A percentile compares a stretch with the other conserved stretches of the same genome.
Conservation (phyloP, 1,140 invertebrate genomes). For the Agrypnia vestita region DNA sequence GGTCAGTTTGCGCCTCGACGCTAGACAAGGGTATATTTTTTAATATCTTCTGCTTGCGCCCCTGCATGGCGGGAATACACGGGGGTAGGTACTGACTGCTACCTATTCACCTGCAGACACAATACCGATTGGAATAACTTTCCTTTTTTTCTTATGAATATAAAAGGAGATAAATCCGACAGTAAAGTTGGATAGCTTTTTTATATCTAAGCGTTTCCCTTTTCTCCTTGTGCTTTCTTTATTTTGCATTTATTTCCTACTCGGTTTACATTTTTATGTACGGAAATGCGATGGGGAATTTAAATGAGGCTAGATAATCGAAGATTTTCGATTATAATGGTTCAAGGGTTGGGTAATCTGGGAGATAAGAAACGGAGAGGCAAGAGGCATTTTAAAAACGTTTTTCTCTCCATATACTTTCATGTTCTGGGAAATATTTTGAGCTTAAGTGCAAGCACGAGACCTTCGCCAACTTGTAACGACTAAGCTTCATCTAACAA, state of each 20-base stretch:
- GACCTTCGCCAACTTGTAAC: background rate
- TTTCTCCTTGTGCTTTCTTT: constrained; percentile 57
- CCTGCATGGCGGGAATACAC: background rate
- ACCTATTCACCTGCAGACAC: constrained; percentile 56
- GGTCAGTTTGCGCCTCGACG: no score
- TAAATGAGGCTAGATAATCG: constrained; percentile 61
- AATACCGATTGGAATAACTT: constrained; percentile 61
- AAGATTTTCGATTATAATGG: constrained; percentile 57
- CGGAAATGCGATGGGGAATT: constrained; percentile 56
- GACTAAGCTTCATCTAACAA: no score
- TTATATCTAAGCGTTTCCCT: constrained; percentile 61
- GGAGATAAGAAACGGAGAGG: constrained; percentile 32
- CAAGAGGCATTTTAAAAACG: constrained; percentile 25
- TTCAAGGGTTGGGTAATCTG: constrained; percentile 36
- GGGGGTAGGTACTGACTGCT: constrained; percentile 9
- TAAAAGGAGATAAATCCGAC: constrained; percentile 61
- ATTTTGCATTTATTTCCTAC: constrained; percentile 58
- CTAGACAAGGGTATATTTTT: no score
- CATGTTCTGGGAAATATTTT: constrained; percentile 19
- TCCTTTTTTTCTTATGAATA: constrained; percentile 59
- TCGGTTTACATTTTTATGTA: constrained; percentile 59
- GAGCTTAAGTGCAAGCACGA: constrained; percentile 15
- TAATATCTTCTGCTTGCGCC: no score
- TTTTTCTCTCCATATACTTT: constrained; percentile 25
- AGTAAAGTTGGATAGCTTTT: constrained; percentile 60